Conservation (phyloP, 2,113 vertebrate genomes). For the Procavia capensis region DNA sequence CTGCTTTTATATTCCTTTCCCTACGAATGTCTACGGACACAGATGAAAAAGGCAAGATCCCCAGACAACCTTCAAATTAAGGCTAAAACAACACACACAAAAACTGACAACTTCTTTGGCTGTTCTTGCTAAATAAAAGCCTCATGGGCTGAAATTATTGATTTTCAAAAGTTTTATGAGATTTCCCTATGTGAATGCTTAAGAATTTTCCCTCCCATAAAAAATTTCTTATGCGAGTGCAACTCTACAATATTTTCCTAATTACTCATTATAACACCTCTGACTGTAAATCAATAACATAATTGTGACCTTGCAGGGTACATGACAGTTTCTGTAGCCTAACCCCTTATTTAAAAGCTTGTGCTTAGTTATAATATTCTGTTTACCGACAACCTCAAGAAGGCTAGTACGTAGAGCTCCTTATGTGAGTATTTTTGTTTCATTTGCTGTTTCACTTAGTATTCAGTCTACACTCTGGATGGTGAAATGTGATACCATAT, state of each 20-base stretch:
- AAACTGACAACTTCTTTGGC: neutral
- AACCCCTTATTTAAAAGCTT: neutral
- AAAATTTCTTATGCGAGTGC: conserved; percentile 71
- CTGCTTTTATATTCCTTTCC: neutral
- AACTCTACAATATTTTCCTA: conserved; percentile 63
- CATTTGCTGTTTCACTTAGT: conserved; percentile 23
- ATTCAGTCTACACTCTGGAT: neutral
- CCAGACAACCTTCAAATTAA: conserved; percentile 50
- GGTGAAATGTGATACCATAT: conserved; percentile 43
- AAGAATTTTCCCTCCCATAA: conserved; percentile 68
- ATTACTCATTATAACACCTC: conserved; percentile 69
- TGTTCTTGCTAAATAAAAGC: conserved; percentile 51
- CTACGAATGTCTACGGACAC: neutral
- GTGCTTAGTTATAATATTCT: neutral
- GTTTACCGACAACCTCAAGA: neutral
- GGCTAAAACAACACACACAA: neutral
- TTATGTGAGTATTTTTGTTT: neutral
- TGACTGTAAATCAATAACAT: conserved; percentile 62
- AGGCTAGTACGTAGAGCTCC: neutral
- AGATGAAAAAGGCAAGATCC: neutral
- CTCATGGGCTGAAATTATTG: conserved; percentile 43
- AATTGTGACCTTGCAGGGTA: conserved; percentile 45
- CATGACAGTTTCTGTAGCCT: neutral
- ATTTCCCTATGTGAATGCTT: conserved; percentile 74
- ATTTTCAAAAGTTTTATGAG: conserved; percentile 73